Base-by-base conservation (phyloP, 2,888 invertebrate genomes). In the Barypeithes pellucidus region DNA sequence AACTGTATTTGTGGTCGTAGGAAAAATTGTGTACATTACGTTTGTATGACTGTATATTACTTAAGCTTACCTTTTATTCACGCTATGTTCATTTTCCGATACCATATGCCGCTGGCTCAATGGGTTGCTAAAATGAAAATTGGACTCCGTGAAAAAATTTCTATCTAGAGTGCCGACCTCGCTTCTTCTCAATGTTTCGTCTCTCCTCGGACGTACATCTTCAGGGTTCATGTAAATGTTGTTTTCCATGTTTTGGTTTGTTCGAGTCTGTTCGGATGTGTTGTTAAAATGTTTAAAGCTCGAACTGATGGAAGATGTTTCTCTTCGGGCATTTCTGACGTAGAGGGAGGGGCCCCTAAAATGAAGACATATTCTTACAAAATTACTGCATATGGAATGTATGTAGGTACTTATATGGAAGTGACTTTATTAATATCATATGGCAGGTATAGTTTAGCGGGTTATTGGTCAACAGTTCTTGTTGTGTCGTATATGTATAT, bases 311-410 rank as follows among this genome's bases (percentile, higher is more conserved):
- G 65, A 71, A 12, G 57, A 18, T 2, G 45, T 50, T 12, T 70
- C 54, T 29, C 62, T 16, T 20, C 63, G 41, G 45, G 71, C 54
- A 47, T 45, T 54, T 65, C 65, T 71, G 22, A 71, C 45, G 36
- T 71, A 71, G 12, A 71, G 20, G 2, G 65, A 65, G 12, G 71
- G 71, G 12, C 71, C 71, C 4, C 71, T 71, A 33, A 59, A 65
- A 65, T 39, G 12, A 39, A 39, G 2, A 7, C 9, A 29, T 29
- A 29, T 29, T 29, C n/a, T n/a, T n/a, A n/a, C n/a, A n/a, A n/a
- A n/a, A n/a, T n/a, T n/a, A n/a, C n/a, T n/a, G n/a, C n/a, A n/a
- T n/a, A n/a, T n/a, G n/a, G n/a, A n/a, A n/a, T n/a, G n/a, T n/a
- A n/a, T n/a, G n/a, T n/a, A n/a, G n/a, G n/a, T n/a, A n/a, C n/a